Percentiles rank a stretch among this genome's conserved stretches.
phyloP scores from a whole-genome alignment of 2,113 vertebrate species.

The Hemichromis elongatus region DNA sequence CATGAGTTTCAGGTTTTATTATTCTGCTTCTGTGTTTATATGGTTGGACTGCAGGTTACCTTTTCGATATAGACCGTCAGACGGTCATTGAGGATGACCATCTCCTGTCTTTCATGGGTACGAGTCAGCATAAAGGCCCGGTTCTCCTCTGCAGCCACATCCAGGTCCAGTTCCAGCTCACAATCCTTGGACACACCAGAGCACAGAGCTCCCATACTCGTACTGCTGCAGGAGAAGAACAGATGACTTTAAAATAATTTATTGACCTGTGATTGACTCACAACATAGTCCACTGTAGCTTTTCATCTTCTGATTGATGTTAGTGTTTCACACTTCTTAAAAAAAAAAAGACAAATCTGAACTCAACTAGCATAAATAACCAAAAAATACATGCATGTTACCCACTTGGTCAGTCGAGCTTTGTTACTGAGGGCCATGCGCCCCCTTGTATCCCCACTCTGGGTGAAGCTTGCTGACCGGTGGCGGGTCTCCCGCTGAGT shows the following conservation, averaged over 20 bases:
- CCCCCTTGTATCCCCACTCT: conserved; percentile 6
- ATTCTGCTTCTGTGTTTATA: background rate
- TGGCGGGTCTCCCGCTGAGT: conserved; percentile 48
- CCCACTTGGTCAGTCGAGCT: conserved; percentile 62
- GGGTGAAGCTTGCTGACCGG: conserved; percentile 65
- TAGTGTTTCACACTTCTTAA: background rate
- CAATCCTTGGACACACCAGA: conserved; percentile 40
- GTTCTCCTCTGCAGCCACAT: conserved; percentile 69
- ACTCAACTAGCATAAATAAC: background rate
- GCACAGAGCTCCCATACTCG: conserved; percentile 55
- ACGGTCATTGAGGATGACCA: conserved; percentile 74
- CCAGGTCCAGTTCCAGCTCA: conserved; percentile 56
- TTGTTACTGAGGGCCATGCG: conserved; percentile 49
- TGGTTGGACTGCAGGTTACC: conserved; percentile 6
- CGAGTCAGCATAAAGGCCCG: conserved; percentile 64
- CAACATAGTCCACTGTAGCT: background rate
- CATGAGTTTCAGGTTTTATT: background rate
- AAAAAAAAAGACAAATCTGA: background rate
- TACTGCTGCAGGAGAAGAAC: conserved; percentile 35
- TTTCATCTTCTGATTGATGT: background rate
- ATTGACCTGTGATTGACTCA: background rate
- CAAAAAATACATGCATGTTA: background rate
- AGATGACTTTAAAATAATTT: background rate
- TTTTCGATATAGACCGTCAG: conserved; percentile 73
- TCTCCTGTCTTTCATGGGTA: conserved; percentile 67